These are phyloP conservation scores for Pseudobourletiella spinata DNA, from an alignment of 1,140 invertebrate genomes.

Conservation along the genomic window DNA sequence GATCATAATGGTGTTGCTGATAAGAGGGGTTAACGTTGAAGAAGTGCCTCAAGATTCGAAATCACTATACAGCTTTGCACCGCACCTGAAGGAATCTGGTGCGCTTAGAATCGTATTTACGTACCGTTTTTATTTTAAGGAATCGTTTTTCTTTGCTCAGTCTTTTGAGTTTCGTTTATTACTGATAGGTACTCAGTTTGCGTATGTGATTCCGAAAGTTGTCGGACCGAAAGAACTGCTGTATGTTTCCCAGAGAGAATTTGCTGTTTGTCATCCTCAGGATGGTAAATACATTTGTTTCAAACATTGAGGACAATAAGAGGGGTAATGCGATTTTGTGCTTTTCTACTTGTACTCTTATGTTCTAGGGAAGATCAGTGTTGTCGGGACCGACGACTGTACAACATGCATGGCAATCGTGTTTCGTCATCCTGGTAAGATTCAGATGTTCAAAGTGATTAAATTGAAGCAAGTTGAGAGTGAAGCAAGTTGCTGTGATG, in stretches of 20 bases:
- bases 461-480: background rate
- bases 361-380: slow-evolving; percentile 70
- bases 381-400: slow-evolving; percentile 85
- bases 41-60: slow-evolving; percentile 70
- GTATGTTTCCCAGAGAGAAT: slow-evolving; percentile 81
- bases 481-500: background rate
- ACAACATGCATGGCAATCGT: slow-evolving; percentile 88
- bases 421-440: slow-evolving; percentile 78
- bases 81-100: slow-evolving; percentile 64
- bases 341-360: background rate
- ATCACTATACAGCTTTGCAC: slow-evolving; percentile 65
- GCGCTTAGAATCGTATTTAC: slow-evolving; percentile 39
- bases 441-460: background rate
- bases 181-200: slow-evolving; percentile 49
- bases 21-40: slow-evolving; percentile 75
- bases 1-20: slow-evolving; percentile 44
- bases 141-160: background rate
- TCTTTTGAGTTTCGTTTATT: background rate
- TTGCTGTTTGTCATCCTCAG: slow-evolving; percentile 77
- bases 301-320: no score
- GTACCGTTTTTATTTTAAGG: background rate
- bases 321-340: no score
- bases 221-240: slow-evolving; percentile 73
- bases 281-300: slow-evolving; percentile 55
- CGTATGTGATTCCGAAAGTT: slow-evolving; percentile 63